Evolutionary conservation across 2,113 vertebrate genomes (phyloP).

Genomic region (Myrmecophaga tridactyla): DNA sequence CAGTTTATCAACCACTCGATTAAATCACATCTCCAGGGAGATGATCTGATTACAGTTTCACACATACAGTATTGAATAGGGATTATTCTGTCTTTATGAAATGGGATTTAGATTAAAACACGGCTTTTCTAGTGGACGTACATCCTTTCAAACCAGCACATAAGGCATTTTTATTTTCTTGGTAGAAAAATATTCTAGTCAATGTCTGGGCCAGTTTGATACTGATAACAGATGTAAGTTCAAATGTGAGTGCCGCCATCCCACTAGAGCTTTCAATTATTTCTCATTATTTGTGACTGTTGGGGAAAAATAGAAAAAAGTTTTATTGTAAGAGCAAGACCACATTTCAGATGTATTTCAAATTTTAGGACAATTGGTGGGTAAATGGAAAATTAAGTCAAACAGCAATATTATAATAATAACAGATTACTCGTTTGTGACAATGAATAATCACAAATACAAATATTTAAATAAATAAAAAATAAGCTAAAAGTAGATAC

Average conservation of each 20-base stretch:
- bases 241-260: neutral
- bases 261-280: neutral
- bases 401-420: neutral
- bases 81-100: no score
- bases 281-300: neutral
- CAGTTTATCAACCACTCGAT: no score
- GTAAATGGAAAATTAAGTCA: neutral
- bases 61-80: no score
- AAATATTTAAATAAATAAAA: conserved; percentile 10
- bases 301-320: neutral
- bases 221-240: neutral
- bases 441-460: neutral
- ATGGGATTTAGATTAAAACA: no score
- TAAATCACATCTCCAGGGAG: no score
- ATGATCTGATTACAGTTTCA: no score
- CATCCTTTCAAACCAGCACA: no score
- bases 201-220: neutral
- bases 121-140: no score
- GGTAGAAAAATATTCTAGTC: neutral
- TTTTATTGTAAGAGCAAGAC: neutral
- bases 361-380: neutral
- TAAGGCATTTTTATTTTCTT: neutral
- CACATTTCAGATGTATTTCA: neutral
- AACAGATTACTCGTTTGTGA: no score
- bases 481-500: neutral